Evolutionary conservation across 2,113 vertebrate genomes (phyloP), one percentile per base, ranked within the genome.

Genomic region (Ranitomeya imitator): DNA sequence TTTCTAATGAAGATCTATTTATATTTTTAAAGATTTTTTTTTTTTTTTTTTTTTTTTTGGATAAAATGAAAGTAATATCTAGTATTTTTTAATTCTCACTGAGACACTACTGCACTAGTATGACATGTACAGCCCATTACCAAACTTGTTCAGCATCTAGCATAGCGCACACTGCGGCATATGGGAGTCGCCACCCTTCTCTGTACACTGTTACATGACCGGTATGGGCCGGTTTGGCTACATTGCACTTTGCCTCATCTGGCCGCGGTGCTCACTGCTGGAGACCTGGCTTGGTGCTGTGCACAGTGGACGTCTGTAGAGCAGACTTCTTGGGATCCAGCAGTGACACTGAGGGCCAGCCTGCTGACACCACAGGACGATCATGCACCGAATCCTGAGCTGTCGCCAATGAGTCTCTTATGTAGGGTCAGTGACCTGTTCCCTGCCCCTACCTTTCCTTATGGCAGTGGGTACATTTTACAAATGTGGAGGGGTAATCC

Each of bases 1-100:
- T 86, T 86, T 86, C 21, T 86, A 67, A 86, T 55, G 60, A 86
- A 86, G 76, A 86, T 55, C 31, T 86, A 86, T 86, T 86, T 86
- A 86, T 86, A 78, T 86, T 86, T 86, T 79, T 78, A 63, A 86
- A 86, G 6, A n/a, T n/a, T n/a, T n/a, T n/a, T n/a, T n/a, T n/a
- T n/a, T n/a, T n/a, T n/a, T n/a, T n/a, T n/a, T n/a, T n/a, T n/a
- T n/a, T n/a, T n/a, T n/a, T 85, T 60, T 60, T 55, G 21, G 19
- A 86, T 63, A 54, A 21, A 86, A 77, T n/a, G 15, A 59, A 6
- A 26, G 59, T 37, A 21, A 63, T 65, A 73, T 31, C 83, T 51
- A 79, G 55, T 65, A 54, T 45, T 71, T 71, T 76, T 76, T 77
- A 77, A 76, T 65, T 86, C 71, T 74, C 51, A 19, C 54, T 21